Evolutionary conservation across 1,140 invertebrate genomes (phyloP).

Genomic region (Drosophila willistoni): DNA sequence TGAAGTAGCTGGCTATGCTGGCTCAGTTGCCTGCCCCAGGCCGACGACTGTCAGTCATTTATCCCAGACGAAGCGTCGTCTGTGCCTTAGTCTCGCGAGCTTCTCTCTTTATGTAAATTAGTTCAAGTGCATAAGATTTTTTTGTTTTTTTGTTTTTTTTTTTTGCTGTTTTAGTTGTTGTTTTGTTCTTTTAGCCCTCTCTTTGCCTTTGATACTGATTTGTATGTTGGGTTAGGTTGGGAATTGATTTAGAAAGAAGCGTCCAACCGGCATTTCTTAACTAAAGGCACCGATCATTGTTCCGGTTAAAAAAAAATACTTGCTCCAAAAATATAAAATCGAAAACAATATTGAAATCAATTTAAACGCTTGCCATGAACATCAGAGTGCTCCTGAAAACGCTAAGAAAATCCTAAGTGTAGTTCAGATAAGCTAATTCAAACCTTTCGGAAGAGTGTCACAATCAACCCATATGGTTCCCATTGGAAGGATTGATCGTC

Average conservation of each 20-base stretch:
- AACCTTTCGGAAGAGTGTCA: too few species aligned
- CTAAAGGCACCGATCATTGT: too few species aligned
- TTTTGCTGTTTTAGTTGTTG: neutral
- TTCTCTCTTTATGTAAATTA: conserved; percentile 77
- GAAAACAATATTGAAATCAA: too few species aligned
- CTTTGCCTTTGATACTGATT: conserved; percentile 11
- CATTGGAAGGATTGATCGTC: too few species aligned
- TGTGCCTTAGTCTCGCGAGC: conserved; percentile 19
- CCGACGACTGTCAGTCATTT: conserved; percentile 74
- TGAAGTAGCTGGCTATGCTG: conserved; percentile 72
- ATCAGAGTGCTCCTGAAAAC: too few species aligned
- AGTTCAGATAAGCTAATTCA: too few species aligned
- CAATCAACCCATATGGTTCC: too few species aligned
- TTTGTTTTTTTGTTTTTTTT: neutral
- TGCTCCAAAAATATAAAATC: too few species aligned
- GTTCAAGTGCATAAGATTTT: conserved; percentile 56
- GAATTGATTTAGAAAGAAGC: conserved; percentile 1
- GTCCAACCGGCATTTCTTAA: neutral
- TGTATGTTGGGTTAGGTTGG: conserved; percentile 13
- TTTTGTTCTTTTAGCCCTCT: neutral
- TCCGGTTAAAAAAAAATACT: too few species aligned
- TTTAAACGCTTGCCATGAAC: too few species aligned
- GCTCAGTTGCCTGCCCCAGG: conserved; percentile 49
- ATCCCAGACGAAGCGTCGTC: conserved; percentile 63
- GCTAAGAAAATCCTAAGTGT: too few species aligned